Conservation (phyloP, 2,888 invertebrate genomes). For the Aleiodes testaceus region DNA sequence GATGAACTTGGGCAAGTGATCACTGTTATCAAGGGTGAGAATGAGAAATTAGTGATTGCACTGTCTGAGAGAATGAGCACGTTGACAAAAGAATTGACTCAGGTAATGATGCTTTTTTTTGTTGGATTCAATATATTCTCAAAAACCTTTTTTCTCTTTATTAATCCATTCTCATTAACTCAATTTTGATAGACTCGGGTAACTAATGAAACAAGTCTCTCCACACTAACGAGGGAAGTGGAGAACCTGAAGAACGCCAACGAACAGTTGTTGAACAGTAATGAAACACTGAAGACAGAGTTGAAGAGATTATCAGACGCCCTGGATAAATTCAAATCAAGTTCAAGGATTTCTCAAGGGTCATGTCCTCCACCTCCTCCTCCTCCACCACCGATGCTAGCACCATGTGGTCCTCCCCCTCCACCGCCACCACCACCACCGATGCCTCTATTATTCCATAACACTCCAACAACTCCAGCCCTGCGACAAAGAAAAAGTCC, state of each 20-base stretch:
- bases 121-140: background rate
- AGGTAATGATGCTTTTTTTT: conserved; percentile 50
- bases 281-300: conserved; percentile 55
- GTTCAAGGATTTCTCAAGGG: conserved; percentile 13
- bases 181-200: conserved; percentile 51
- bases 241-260: conserved; percentile 53
- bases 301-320: conserved; percentile 54
- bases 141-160: conserved; percentile 1
- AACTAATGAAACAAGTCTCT: conserved; percentile 53
- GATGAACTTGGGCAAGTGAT: conserved; percentile 46
- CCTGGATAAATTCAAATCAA: conserved; percentile 49
- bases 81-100: conserved; percentile 56
- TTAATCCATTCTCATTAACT: too few species aligned
- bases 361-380: conserved; percentile 47
- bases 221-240: conserved; percentile 55
- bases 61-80: conserved; percentile 54
- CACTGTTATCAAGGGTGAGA: conserved; percentile 54
- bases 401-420: conserved; percentile 42
- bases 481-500: conserved; percentile 53
- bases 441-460: conserved; percentile 41
- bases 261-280: conserved; percentile 55
- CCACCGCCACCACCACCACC: conserved; percentile 51
- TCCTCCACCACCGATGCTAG: conserved; percentile 47
- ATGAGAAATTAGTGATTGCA: conserved; percentile 49
- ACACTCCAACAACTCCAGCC: conserved; percentile 55